Percentiles rank a stretch among this genome's conserved stretches.
Evolutionary conservation across 2,797 vertebrate genomes (phyloP).

Genomic region (Peromyscus aztecus): DNA sequence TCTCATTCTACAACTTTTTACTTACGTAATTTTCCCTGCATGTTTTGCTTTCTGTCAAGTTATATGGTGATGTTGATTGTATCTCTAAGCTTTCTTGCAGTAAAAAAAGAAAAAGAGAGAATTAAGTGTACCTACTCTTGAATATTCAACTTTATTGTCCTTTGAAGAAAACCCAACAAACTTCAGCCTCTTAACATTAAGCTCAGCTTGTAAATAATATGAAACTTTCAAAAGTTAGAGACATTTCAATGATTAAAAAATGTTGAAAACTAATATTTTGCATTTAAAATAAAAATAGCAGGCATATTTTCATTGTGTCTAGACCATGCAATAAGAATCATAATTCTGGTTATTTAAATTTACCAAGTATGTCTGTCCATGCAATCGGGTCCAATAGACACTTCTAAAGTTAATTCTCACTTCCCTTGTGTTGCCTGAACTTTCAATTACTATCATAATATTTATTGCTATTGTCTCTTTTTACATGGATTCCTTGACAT

Average conservation of each 20-base stretch:
- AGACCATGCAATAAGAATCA: not conserved
- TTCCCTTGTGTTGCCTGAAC: not conserved
- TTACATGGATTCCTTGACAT: not conserved
- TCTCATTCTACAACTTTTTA: not conserved
- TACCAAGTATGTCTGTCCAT: not conserved
- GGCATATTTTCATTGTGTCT: not conserved
- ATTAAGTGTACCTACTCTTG: not conserved
- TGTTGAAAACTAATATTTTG: not conserved
- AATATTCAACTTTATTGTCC: not conserved
- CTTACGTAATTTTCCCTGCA: not conserved
- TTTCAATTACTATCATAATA: conserved; percentile 16
- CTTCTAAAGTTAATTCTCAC: not conserved
- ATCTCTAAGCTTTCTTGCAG: not conserved
- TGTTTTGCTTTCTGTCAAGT: conserved; percentile 28
- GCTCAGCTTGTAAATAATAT: not conserved
- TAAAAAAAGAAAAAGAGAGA: not conserved
- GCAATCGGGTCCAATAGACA: not conserved
- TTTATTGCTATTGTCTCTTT: not conserved
- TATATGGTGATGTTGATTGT: not conserved
- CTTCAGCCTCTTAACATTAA: not conserved
- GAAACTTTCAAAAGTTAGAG: not conserved
- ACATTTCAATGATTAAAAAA: not conserved
- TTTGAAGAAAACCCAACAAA: not conserved
- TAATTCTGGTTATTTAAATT: conserved; percentile 25
- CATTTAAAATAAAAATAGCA: not conserved